Percentiles rank a stretch among this genome's conserved stretches.
phyloP scores from a whole-genome alignment of 2,797 vertebrate genomes.

The Setipinna tenuifilis region DNA sequence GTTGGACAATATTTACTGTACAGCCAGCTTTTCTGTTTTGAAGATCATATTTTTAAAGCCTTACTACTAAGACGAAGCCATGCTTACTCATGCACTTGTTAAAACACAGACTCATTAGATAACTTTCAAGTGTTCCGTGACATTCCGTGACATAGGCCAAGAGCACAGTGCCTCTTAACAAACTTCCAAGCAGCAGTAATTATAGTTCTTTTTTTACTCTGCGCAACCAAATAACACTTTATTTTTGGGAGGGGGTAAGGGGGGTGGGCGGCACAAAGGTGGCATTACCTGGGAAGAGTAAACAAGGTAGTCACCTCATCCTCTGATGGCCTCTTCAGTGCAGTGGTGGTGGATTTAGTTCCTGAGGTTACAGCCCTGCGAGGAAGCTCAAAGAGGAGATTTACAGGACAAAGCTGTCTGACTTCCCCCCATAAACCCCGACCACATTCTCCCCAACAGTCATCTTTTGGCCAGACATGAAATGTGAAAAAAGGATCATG shows the following conservation, averaged over 20 bases:
- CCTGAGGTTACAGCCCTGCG: not conserved
- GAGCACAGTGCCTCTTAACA: not conserved
- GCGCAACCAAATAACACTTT: not conserved
- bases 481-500: not conserved
- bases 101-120: conserved; percentile 13
- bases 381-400: conserved; percentile 46
- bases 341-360: conserved; percentile 38
- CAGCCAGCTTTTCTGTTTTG: not conserved
- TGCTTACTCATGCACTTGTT: not conserved
- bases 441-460: conserved; percentile 1
- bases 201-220: not conserved
- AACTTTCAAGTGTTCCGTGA: not conserved
- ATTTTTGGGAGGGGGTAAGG: not conserved
- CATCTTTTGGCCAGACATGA: conserved; percentile 11
- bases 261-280: not conserved
- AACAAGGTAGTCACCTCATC: not conserved
- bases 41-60: not conserved
- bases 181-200: not conserved
- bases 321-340: conserved; percentile 41
- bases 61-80: not conserved
- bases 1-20: not conserved
- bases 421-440: conserved; percentile 30
- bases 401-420: conserved; percentile 48
- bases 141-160: conserved; percentile 7
- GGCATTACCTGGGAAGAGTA: not conserved